Evolutionary conservation across 1,140 invertebrate genomes (phyloP).

Genomic region (Cherax destructor): DNA sequence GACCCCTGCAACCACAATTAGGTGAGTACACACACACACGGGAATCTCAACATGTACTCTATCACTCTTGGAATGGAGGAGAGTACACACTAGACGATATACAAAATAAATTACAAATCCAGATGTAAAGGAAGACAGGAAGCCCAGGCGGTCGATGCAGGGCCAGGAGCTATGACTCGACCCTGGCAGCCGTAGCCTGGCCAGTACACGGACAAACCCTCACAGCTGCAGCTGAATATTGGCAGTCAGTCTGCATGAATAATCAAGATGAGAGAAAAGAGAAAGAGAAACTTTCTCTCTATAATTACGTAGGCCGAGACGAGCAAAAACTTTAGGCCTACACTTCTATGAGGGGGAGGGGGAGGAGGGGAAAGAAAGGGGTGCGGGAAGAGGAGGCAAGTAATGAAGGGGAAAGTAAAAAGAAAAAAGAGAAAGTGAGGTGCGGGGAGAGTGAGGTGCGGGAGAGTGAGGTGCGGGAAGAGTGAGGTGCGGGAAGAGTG

Average conservation of each 20-base stretch:
- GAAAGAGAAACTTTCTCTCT: background rate
- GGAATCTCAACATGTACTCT: too few relatives aligned
- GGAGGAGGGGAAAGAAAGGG: background rate
- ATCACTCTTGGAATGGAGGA: too few relatives aligned
- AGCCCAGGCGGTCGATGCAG: too few relatives aligned
- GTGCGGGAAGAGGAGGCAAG: background rate
- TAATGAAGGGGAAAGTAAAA: background rate
- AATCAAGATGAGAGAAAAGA: background rate
- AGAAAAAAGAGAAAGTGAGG: background rate
- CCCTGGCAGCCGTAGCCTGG: too few relatives aligned
- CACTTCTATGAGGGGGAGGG: too few relatives aligned
- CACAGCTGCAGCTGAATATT: background rate
- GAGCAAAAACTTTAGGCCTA: background rate
- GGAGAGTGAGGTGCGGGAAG: background rate
- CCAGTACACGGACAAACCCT: too few relatives aligned
- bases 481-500: background rate
- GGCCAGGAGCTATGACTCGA: too few relatives aligned
- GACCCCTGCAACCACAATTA: too few relatives aligned
- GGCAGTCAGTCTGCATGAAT: background rate
- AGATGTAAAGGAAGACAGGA: too few relatives aligned
- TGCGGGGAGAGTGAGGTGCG: background rate
- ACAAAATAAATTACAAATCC: too few relatives aligned
- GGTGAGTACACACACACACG: too few relatives aligned
- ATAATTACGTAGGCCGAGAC: background rate
- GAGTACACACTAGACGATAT: too few relatives aligned